Percentiles rank a stretch among this genome's conserved stretches.
These are phyloP conservation scores for Camelus bactrianus DNA, from an alignment of 2,113 vertebrate species.

Conservation along the genomic window DNA sequence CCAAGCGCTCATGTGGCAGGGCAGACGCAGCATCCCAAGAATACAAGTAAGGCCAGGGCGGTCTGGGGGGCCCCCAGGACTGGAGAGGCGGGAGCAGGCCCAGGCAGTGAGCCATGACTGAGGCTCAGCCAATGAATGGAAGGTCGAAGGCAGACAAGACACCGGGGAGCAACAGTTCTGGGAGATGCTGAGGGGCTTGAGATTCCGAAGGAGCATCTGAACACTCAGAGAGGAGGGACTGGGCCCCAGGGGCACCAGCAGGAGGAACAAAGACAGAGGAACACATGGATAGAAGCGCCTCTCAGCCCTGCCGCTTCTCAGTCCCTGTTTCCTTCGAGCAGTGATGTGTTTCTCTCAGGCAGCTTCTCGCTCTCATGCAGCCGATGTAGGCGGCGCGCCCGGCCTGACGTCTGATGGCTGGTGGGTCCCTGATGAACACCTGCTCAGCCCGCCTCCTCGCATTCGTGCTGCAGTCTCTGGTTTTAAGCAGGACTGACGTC, in stretches of 20 bases:
- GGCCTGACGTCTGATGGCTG: rapidly evolving
- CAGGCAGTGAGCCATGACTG: neutral
- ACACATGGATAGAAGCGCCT: no score
- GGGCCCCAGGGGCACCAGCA: rapidly evolving
- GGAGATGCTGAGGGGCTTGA: rapidly evolving
- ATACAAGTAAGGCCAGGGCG: neutral
- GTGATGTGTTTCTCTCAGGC: neutral
- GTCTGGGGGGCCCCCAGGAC: rapidly evolving
- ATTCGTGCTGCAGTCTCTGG: neutral
- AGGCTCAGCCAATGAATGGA: rapidly evolving
- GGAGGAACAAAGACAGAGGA: rapidly evolving
- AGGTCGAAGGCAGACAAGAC: neutral
- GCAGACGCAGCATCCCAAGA: neutral
- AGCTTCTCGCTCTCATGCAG: neutral
- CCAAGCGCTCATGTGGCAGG: neutral
- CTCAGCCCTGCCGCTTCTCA: no score
- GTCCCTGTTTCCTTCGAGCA: neutral
- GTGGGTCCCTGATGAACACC: neutral
- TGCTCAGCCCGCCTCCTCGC: neutral
- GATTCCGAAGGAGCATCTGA: rapidly evolving
- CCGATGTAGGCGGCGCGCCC: no score
- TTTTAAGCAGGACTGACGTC: neutral
- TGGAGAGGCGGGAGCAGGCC: neutral
- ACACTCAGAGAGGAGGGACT: rapidly evolving
- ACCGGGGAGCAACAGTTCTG: neutral